Conservation (phyloP, 1,140 invertebrate genomes). For the Rhysida immarginata region DNA sequence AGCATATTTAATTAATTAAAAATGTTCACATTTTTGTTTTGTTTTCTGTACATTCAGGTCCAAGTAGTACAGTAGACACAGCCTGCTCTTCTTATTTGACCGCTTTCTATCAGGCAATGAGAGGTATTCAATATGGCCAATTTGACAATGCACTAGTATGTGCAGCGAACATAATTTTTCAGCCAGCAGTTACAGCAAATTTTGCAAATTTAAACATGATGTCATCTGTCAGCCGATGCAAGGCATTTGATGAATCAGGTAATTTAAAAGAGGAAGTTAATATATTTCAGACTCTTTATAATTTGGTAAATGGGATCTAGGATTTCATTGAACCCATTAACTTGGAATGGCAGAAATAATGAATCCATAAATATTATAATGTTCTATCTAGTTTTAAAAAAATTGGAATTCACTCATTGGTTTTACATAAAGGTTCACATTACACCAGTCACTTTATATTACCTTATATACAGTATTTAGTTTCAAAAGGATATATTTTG, state of each 20-base stretch:
- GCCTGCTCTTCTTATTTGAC: conserved; percentile 25
- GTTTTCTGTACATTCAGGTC: too few relatives aligned
- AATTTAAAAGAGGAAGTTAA: too few relatives aligned
- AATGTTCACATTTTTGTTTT: too few relatives aligned
- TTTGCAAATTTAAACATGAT: conserved; percentile 86
- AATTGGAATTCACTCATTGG: background rate
- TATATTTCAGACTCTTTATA: conserved; percentile 1
- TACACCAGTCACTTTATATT: background rate
- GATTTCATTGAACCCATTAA: background rate
- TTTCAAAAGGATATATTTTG: background rate
- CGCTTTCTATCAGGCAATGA: conserved; percentile 48
- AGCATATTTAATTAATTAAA: background rate
- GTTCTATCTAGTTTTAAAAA: background rate
- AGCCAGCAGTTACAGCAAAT: conserved; percentile 76
- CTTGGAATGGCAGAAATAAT: background rate
- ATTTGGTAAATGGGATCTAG: background rate
- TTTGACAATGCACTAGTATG: conserved; percentile 88
- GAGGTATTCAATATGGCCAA: conserved; percentile 61
- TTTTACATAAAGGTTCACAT: background rate
- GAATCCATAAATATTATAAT: background rate
- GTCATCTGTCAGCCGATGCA: conserved; percentile 72
- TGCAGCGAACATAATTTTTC: conserved; percentile 66
- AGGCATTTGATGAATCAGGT: conserved; percentile 80
- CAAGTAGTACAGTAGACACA: conserved; percentile 31
- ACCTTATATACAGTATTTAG: background rate